Conservation (phyloP, 1,140 invertebrate genomes). For the Pachypeltis micranthus region DNA sequence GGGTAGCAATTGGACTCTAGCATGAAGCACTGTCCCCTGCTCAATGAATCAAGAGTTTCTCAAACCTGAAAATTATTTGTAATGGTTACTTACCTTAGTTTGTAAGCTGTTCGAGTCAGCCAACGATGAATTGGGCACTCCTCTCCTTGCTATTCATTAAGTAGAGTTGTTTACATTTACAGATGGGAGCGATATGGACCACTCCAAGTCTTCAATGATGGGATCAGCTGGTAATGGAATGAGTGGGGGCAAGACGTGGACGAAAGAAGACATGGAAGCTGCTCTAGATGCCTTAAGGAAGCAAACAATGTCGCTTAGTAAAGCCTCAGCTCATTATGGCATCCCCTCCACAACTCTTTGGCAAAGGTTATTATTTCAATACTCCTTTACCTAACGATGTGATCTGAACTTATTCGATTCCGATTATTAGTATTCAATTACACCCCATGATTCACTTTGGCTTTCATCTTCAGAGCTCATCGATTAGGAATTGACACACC, state of each 20-base stretch:
- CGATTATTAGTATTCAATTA: too few species aligned
- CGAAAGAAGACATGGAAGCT: slow-evolving; percentile 75
- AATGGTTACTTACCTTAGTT: too few species aligned
- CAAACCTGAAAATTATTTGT: too few species aligned
- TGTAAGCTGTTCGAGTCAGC: too few species aligned
- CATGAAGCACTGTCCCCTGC: too few species aligned
- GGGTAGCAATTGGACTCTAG: too few species aligned
- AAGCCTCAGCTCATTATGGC: slow-evolving; percentile 69
- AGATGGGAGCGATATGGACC: not conserved
- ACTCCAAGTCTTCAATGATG: not conserved
- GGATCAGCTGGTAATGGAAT: not conserved
- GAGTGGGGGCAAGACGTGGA: slow-evolving; percentile 60
- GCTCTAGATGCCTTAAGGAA: slow-evolving; percentile 71
- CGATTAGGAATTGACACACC: slow-evolving; percentile 59
- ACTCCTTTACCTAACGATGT: too few species aligned
- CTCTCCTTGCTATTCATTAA: too few species aligned
- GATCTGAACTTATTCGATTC: too few species aligned
- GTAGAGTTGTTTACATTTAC: too few species aligned
- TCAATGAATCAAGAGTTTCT: too few species aligned
- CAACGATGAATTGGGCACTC: too few species aligned
- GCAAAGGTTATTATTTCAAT: slow-evolving; percentile 44
- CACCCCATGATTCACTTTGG: slow-evolving; percentile 6
- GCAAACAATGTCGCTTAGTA: slow-evolving; percentile 76
- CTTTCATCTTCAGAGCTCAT: slow-evolving; percentile 11
- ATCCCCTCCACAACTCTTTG: slow-evolving; percentile 82